Percentiles rank a stretch among this genome's conserved stretches.
These are phyloP conservation scores for Hylia prasina DNA, from an alignment of 2,113 vertebrate genomes.

Conservation along the genomic window DNA sequence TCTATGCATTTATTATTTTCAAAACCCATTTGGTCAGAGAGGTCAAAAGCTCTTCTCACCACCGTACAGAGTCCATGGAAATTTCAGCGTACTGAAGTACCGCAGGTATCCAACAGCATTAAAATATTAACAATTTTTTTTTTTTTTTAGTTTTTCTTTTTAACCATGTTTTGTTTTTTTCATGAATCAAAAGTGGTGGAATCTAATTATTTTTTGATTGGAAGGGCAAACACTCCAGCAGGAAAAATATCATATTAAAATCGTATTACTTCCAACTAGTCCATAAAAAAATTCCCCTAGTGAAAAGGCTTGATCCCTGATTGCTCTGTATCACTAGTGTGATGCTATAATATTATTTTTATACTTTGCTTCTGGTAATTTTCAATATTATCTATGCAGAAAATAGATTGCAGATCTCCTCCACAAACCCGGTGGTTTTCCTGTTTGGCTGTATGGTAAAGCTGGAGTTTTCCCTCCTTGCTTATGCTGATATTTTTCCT, in stretches of 20 bases:
- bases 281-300: background rate
- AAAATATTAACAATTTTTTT: background rate
- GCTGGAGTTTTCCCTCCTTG: background rate
- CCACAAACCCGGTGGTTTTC: background rate
- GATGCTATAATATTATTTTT: background rate
- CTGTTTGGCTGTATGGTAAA: background rate
- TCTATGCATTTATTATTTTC: background rate
- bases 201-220: background rate
- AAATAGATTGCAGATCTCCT: background rate
- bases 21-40: conserved; percentile 36
- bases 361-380: background rate
- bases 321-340: background rate
- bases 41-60: conserved; percentile 52
- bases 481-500: background rate
- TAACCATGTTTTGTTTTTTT: background rate
- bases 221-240: background rate
- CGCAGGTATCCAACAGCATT: background rate
- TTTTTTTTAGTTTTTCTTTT: background rate
- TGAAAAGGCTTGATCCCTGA: background rate
- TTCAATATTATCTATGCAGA: background rate
- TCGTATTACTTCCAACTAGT: background rate
- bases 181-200: background rate
- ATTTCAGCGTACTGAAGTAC: background rate
- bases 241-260: conserved; percentile 11
- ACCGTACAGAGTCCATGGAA: background rate